phyloP scores from a whole-genome alignment of 2,888 invertebrate species.

The Ophion ventricosus region DNA sequence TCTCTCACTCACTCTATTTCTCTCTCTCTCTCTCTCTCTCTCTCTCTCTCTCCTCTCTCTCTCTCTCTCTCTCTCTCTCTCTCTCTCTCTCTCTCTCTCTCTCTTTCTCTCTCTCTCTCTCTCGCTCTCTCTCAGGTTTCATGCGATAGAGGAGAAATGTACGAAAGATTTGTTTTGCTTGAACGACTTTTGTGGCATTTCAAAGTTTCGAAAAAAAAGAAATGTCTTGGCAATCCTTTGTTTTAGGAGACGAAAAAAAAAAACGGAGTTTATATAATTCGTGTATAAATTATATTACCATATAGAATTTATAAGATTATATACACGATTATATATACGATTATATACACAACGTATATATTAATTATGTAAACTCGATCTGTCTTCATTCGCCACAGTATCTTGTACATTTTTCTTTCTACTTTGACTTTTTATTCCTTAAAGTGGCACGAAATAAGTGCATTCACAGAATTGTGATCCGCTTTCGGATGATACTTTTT shows the following conservation, averaged over 20 bases:
- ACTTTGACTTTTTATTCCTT: neutral
- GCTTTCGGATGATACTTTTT: neutral
- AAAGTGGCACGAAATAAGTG: neutral
- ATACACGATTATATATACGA: too few relatives aligned
- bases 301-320: neutral
- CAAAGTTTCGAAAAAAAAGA: neutral
- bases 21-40: slow-evolving; percentile 1
- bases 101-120: slow-evolving; percentile 22
- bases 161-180: neutral
- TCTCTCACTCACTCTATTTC: slow-evolving; percentile 36
- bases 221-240: neutral
- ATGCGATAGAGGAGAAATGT: neutral
- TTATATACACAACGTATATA: too few relatives aligned
- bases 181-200: neutral
- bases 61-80: slow-evolving; percentile 32
- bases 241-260: neutral
- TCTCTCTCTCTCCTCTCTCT: neutral
- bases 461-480: neutral
- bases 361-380: neutral
- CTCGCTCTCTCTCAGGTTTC: neutral
- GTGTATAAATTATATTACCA: neutral
- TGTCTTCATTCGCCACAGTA: neutral
- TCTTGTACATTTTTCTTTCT: neutral
- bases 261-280: neutral
- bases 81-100: slow-evolving; percentile 40